Percentiles rank a stretch among this genome's conserved stretches.
Evolutionary conservation across 2,113 vertebrate species (phyloP).

Genomic region (Nettapus auritus): DNA sequence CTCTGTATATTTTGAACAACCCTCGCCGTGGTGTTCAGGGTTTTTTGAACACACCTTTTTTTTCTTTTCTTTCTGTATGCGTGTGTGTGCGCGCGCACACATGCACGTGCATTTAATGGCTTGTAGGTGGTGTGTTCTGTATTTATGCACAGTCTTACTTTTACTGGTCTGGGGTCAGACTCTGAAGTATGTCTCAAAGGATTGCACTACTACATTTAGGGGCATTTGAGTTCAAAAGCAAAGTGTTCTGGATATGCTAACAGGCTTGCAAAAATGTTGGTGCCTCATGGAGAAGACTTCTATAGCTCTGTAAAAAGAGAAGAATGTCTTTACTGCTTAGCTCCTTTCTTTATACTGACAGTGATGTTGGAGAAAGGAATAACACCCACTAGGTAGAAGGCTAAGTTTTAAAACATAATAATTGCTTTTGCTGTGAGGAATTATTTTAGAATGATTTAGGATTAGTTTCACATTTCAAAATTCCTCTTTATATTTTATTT

Average conservation of each 20-base stretch:
- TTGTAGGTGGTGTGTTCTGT: neutral
- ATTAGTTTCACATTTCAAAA: neutral
- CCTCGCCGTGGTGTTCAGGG: neutral
- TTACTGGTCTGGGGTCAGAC: neutral
- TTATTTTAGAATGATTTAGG: neutral
- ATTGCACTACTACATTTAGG: neutral
- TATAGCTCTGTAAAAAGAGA: neutral
- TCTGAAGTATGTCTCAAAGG: fast-evolving
- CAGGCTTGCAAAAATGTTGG: neutral
- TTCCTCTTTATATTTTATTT: neutral
- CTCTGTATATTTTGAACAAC: neutral
- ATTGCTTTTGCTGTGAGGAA: neutral
- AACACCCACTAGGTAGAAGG: neutral
- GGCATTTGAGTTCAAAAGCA: neutral
- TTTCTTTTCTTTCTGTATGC: neutral
- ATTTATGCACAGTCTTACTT: neutral
- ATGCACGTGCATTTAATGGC: neutral
- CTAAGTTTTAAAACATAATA: neutral
- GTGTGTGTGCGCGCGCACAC: neutral
- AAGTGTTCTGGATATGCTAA: neutral
- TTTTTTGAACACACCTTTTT: neutral
- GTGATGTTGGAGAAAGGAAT: neutral
- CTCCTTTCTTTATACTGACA: neutral
- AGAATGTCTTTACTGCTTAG: neutral
- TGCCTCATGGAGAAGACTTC: neutral